A percentile compares a stretch with the other conserved stretches of the same genome.
These are phyloP conservation scores for Silurus glanis DNA, from an alignment of 2,113 vertebrate genomes.

Conservation along the genomic window DNA sequence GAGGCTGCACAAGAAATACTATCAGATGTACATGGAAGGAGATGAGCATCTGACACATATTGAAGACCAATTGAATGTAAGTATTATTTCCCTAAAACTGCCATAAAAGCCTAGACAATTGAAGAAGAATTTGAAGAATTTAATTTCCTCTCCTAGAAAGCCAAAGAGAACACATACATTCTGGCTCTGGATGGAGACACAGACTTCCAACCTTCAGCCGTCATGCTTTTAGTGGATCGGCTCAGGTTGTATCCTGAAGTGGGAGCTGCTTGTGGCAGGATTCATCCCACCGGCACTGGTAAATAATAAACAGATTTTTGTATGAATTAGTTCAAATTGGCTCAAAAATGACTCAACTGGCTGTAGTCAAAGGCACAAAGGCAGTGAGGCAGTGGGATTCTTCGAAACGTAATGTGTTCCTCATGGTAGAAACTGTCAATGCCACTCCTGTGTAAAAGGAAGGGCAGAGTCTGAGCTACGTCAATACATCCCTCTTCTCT, in stretches of 20 bases:
- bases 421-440: neutral
- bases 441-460: neutral
- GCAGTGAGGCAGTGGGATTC: neutral
- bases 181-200: slow-evolving; percentile 75
- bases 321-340: neutral
- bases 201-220: slow-evolving; percentile 71
- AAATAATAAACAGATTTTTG: neutral
- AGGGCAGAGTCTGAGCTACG: neutral
- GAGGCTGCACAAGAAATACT: slow-evolving; percentile 40
- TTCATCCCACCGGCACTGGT: slow-evolving; percentile 76
- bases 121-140: neutral
- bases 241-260: slow-evolving; percentile 70
- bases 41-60: neutral
- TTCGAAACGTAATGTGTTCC: neutral
- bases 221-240: slow-evolving; percentile 72
- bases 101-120: neutral
- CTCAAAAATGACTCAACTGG: neutral
- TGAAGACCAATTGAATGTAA: slow-evolving; percentile 20
- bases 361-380: neutral
- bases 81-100: neutral
- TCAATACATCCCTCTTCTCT: neutral
- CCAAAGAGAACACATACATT: slow-evolving; percentile 70
- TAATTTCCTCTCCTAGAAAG: slow-evolving; percentile 54
- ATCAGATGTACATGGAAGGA: slow-evolving; percentile 5
- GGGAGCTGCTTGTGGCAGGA: slow-evolving; percentile 73